Evolutionary conservation across 2,888 invertebrate species (phyloP), one percentile per base, ranked within the genome.

Genomic region (Ferrisia virgata): DNA sequence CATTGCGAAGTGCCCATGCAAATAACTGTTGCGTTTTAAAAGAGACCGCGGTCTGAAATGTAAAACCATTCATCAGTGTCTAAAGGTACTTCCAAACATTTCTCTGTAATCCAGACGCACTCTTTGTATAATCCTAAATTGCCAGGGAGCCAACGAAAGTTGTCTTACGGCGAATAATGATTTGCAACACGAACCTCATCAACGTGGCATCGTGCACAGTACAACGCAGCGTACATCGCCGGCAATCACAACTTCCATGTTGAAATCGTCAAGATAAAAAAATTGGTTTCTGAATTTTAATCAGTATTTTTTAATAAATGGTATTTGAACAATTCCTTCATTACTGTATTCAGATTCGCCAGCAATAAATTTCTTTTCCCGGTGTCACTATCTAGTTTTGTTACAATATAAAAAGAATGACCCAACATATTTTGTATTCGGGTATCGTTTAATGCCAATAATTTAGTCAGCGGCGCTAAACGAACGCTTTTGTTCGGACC

Each of bases 51-150:
- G 53, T 58, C 53, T 81, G 53, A 81, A 81, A 81, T 81, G 53
- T 81, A 81, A 79, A 81, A 81, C 81, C 81, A 81, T 81, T 81
- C 81, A 81, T 81, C 81, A 81, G 81, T 81, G 81, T 81, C 81
- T 81, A 81, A 81, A 81, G 47, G 81, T 81, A 53, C 81, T 81
- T 53, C 33, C 58, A 58, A 58, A 53, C 58, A 81, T 81, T 81
- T 33, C 81, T 47, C 47, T 58, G 58, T 81, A 81, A 81, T 81
- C 81, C 58, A 72, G 72, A 72, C 33, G 36, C 72, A 72, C 72
- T 72, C 72, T 36, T 18, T 72, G 72, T 72, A 36, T 72, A 72
- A 72, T 72, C 72, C 72, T 18, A 72, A 72, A 31, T 72, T 33
- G 31, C 72, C 31, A 36, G 28, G 31, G 72, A 72, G 31, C 72